phyloP scores from a whole-genome alignment of 2,113 vertebrate species.

The Pelobates fuscus region DNA sequence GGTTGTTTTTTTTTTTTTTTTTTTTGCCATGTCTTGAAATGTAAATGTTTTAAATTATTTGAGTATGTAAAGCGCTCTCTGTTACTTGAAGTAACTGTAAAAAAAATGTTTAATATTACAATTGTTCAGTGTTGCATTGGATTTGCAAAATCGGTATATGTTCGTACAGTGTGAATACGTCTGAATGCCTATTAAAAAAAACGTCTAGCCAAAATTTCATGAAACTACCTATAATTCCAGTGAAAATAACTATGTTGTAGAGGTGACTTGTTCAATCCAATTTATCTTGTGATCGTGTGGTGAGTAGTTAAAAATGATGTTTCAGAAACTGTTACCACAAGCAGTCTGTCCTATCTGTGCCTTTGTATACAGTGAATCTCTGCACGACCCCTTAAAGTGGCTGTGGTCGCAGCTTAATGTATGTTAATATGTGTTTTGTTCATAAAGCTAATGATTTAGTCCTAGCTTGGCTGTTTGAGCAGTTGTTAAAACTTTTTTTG shows the following conservation, averaged over 20 bases:
- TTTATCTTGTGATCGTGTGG: slow-evolving; percentile 84
- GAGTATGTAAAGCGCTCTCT: slow-evolving; percentile 81
- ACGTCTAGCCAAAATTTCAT: slow-evolving; percentile 85
- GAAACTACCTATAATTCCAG: slow-evolving; percentile 81
- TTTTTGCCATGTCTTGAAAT: slow-evolving; percentile 85
- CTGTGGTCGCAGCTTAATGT: slow-evolving; percentile 77
- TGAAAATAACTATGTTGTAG: slow-evolving; percentile 86
- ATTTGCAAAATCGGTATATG: slow-evolving; percentile 83
- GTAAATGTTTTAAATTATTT: slow-evolving; percentile 97
- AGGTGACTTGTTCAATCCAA: slow-evolving; percentile 80
- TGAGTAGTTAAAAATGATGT: slow-evolving; percentile 88
- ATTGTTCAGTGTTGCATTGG: slow-evolving; percentile 87
- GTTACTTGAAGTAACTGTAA: slow-evolving; percentile 88
- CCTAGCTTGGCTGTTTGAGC: slow-evolving; percentile 83
- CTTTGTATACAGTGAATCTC: slow-evolving; percentile 73
- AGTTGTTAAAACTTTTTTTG: slow-evolving; percentile 86
- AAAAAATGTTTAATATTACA: slow-evolving; percentile 75
- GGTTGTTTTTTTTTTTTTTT: no score
- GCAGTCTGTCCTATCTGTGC: slow-evolving; percentile 88
- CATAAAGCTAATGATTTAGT: slow-evolving; percentile 80
- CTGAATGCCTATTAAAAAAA: slow-evolving; percentile 78
- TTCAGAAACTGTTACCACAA: slow-evolving; percentile 80
- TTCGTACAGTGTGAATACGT: slow-evolving; percentile 89
- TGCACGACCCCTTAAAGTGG: slow-evolving; percentile 84
- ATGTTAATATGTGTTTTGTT: slow-evolving; percentile 78